phyloP scores from a whole-genome alignment of 1,140 invertebrate genomes.

The Lepidurus packardi region DNA sequence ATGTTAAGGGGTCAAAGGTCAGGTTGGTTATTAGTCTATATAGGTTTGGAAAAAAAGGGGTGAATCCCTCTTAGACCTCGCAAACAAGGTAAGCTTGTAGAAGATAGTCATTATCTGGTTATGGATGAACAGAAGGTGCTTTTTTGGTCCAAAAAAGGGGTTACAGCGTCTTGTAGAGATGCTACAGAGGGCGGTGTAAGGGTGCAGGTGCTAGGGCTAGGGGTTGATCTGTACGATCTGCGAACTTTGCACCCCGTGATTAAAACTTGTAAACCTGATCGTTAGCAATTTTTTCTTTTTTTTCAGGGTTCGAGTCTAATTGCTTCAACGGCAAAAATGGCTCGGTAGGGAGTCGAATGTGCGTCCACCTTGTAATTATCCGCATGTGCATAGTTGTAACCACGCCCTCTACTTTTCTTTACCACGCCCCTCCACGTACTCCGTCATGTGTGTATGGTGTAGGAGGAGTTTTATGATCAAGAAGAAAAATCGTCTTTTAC shows the following conservation, averaged over 20 bases:
- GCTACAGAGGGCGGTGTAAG: not conserved
- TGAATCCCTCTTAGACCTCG: not conserved
- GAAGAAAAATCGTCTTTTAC: not conserved
- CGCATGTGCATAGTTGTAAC: not conserved
- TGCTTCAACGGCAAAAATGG: not conserved
- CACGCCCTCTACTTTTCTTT: not conserved
- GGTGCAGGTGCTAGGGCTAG: not conserved
- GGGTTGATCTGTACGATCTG: constrained; percentile 1
- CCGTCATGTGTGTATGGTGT: not conserved
- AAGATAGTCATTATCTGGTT: constrained; percentile 19
- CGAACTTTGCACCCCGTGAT: not conserved
- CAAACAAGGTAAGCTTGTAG: not conserved
- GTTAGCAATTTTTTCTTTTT: not conserved
- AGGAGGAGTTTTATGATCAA: not conserved
- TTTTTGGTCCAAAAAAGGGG: not conserved
- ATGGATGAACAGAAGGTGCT: constrained; percentile 18
- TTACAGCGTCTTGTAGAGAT: not conserved
- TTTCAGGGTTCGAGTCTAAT: not conserved
- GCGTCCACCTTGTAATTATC: not conserved
- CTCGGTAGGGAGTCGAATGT: not conserved
- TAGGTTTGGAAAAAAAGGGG: not conserved
- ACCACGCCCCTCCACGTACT: not conserved
- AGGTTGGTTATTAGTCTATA: not conserved
- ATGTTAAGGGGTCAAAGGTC: not conserved
- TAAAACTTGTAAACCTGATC: constrained; percentile 4